Evolutionary conservation across 2,797 vertebrate genomes (phyloP), one percentile per base, ranked within the genome.

Genomic region (Sebastes diploproa): DNA sequence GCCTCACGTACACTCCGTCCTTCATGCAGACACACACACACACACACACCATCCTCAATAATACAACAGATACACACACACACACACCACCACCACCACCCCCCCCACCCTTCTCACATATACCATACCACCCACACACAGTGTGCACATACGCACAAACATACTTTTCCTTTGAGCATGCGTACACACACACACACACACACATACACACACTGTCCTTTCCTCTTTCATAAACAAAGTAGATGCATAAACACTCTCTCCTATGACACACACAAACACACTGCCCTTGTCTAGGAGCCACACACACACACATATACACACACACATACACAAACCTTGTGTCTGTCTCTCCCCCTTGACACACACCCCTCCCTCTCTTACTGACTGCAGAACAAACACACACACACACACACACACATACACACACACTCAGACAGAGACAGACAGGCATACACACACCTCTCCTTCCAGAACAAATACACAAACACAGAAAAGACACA

Each of bases 151-250:
- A 87, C 80, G 82, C 81, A 89, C 78, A 81, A 71, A 90, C 73
- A 90, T 86, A 89, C 77, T 87, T 89, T 91, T 88, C 81, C 46
- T 89, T 83, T 75, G 76, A 86, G 83, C 77, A 81, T 85, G 73
- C 73, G 32, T 72, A 77, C 78, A 66, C 63, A 63, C 78, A 77
- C 67, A 66, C 62, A 63, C 78, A 77, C 67, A 72, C 77, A 75
- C 78, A 83, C 56, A 84, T 76, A 93, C 83, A 94, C 89, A 90
- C 87, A 88, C 75, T 72, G 86, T 92, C 87, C 88, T 93, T 94
- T 93, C 91, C 93, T 93, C 91, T 95, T 95, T 95, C 92, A 94
- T 95, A 96, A 95, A 96, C 94, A 96, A 95, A 95, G 92, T 94
- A 95, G 92, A 95, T 94, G 94, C 94, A 94, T 94, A 95, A 95